Evolutionary conservation across 1,140 invertebrate genomes (phyloP).

Genomic region (Papilio dardanus): DNA sequence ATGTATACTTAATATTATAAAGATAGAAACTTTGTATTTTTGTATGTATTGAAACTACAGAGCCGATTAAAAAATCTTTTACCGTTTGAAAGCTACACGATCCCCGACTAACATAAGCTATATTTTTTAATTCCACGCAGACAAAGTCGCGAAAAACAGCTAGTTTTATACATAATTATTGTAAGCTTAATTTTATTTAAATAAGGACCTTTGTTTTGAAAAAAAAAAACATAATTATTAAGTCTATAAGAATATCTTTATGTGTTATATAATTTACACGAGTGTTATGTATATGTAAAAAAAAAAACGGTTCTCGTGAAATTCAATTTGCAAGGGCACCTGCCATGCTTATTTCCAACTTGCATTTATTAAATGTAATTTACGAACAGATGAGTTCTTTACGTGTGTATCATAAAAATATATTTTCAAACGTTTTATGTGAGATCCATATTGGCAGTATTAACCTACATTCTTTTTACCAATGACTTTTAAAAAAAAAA

Average conservation of each 20-base stretch:
- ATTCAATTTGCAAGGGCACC: conserved; percentile 48
- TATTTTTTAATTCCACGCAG: no score
- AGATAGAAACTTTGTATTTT: no score
- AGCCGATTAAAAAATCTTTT: no score
- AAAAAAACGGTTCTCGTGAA: conserved; percentile 29
- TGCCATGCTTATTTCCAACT: conserved; percentile 35
- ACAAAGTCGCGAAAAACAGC: no score
- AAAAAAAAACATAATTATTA: not conserved
- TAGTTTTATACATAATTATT: no score
- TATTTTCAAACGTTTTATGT: conserved; percentile 27
- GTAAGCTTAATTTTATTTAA: not conserved
- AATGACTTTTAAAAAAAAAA: not conserved
- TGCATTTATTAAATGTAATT: not conserved
- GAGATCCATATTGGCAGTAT: conserved; percentile 3
- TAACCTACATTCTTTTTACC: conserved; percentile 26
- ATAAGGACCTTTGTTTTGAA: not conserved
- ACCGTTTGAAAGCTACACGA: no score
- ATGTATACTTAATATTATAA: no score
- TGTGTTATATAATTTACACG: not conserved
- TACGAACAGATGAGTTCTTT: not conserved
- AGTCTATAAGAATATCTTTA: not conserved
- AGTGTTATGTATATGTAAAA: not conserved
- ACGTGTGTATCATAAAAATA: not conserved
- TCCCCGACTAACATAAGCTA: no score
- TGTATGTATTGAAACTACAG: no score